Evolutionary conservation across 2,113 vertebrate genomes (phyloP).

Genomic region (Dermatemys mawii): DNA sequence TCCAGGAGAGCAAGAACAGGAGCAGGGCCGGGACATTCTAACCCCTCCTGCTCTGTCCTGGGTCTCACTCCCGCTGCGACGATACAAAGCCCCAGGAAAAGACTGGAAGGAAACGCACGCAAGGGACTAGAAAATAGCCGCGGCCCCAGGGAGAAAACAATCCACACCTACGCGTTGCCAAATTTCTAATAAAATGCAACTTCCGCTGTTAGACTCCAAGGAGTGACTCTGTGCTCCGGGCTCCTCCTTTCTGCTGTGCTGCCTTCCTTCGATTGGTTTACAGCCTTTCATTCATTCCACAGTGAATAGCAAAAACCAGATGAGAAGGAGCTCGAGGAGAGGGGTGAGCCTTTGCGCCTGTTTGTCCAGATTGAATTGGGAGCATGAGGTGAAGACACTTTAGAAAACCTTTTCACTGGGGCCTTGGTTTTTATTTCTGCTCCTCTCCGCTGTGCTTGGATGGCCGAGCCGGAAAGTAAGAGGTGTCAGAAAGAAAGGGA

Average conservation of each 20-base stretch:
- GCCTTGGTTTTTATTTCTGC: neutral
- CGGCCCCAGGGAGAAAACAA: neutral
- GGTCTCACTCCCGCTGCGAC: neutral
- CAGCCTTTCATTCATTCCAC: slow-evolving; percentile 7
- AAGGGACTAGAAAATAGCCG: too few species aligned
- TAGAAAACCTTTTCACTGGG: too few species aligned
- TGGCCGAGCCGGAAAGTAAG: neutral
- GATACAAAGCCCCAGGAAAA: neutral
- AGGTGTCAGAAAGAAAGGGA: neutral
- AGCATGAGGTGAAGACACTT: too few species aligned
- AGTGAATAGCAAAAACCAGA: slow-evolving; percentile 39
- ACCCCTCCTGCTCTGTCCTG: neutral
- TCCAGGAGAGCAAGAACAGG: neutral
- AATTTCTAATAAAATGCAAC: neutral
- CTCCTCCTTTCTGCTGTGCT: neutral
- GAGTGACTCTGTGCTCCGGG: neutral
- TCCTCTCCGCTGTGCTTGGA: neutral
- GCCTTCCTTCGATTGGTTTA: neutral
- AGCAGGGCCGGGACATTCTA: neutral
- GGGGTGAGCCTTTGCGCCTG: accelerated
- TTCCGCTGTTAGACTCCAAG: neutral
- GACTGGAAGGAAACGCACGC: accelerated
- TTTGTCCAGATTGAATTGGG: neutral
- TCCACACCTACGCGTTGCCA: neutral
- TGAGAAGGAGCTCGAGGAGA: neutral